Evolutionary conservation across 1,140 invertebrate genomes (phyloP).

Genomic region (Papilio xuthus): DNA sequence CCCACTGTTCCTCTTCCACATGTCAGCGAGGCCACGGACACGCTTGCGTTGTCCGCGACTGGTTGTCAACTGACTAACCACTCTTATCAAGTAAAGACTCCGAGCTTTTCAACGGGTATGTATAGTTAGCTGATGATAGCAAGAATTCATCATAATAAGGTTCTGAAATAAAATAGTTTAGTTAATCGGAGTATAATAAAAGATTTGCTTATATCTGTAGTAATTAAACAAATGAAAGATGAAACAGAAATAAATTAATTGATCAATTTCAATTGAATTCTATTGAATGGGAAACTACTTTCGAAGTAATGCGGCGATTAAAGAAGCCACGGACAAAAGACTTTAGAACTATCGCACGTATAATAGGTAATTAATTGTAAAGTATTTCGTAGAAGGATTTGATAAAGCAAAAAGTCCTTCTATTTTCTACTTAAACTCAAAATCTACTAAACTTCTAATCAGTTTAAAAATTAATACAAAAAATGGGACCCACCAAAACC

Average conservation of each 20-base stretch:
- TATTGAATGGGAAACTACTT: constrained; percentile 22
- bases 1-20: too few species aligned
- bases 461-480: too few species aligned
- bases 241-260: constrained; percentile 6
- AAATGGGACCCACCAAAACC: too few species aligned
- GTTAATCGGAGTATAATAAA: not conserved
- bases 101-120: too few species aligned
- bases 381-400: not conserved
- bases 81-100: too few species aligned
- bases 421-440: too few species aligned
- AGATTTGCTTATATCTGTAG: not conserved
- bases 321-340: constrained; percentile 1
- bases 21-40: too few species aligned
- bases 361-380: constrained; percentile 1
- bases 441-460: too few species aligned
- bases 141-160: not conserved
- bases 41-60: too few species aligned
- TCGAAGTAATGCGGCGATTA: constrained; percentile 8
- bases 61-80: too few species aligned
- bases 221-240: not conserved
- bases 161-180: not conserved
- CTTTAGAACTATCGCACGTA: not conserved
- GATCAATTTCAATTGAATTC: constrained; percentile 3
- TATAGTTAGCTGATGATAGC: too few species aligned
- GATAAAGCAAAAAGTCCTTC: not conserved